Percentiles rank a stretch among this genome's conserved stretches.
Evolutionary conservation across 2,113 vertebrate genomes (phyloP).

Genomic region (Cepphus grylle): DNA sequence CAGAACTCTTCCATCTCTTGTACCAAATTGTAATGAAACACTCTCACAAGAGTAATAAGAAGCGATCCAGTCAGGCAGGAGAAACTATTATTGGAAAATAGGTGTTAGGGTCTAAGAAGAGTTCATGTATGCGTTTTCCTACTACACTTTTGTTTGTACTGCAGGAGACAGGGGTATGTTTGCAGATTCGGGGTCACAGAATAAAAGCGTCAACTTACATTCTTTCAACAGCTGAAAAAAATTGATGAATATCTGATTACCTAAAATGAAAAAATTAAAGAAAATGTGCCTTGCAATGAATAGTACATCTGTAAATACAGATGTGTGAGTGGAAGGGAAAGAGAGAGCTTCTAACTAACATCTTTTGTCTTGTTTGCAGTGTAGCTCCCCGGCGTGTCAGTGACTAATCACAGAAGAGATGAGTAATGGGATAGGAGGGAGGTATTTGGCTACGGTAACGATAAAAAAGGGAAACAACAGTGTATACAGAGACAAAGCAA

Average conservation of each 20-base stretch:
- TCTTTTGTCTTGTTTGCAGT: neutral
- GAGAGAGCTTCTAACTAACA: neutral
- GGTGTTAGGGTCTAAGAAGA: neutral
- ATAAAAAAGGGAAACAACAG: neutral
- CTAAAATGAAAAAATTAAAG: neutral
- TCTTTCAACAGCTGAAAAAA: neutral
- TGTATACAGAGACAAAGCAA: neutral
- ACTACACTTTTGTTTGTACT: neutral
- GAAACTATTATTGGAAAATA: neutral
- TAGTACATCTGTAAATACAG: neutral
- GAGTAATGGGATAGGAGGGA: neutral
- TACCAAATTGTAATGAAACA: neutral
- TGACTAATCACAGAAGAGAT: neutral
- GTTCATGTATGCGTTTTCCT: neutral
- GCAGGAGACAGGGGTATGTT: accelerated
- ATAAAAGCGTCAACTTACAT: neutral
- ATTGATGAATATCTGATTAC: neutral
- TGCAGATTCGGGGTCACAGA: neutral
- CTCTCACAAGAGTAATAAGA: neutral
- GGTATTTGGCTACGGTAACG: neutral
- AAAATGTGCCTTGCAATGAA: neutral
- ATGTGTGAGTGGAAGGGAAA: neutral
- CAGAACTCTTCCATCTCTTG: neutral
- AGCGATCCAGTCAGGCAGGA: neutral
- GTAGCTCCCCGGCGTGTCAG: neutral